Conservation (phyloP, 37 sponge, comb jelly and placozoan genomes). For the Petrosia ficiformis region DNA sequence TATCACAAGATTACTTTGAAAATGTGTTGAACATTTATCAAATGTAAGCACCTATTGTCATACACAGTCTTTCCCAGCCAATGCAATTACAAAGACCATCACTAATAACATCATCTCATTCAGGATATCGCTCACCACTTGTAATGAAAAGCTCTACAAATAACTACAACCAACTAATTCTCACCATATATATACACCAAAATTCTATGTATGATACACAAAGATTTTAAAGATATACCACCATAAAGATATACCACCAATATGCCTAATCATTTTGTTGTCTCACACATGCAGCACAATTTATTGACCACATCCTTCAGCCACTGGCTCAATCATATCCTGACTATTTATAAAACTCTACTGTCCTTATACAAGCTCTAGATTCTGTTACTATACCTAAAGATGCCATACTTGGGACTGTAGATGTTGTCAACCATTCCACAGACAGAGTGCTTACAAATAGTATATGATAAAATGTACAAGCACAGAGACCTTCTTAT, state of each 20-base stretch:
- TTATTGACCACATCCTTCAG: conserved; percentile 31
- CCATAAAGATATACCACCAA: conserved; percentile 27
- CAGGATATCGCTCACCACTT: too few species aligned
- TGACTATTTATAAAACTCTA: conserved; percentile 27
- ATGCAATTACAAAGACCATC: too few species aligned
- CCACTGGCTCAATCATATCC: conserved; percentile 28
- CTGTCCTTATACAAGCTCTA: not conserved
- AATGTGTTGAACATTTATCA: too few species aligned
- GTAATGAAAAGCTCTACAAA: too few species aligned
- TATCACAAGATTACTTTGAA: too few species aligned
- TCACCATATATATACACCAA: too few species aligned
- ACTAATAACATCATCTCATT: too few species aligned
- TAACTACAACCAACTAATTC: too few species aligned
- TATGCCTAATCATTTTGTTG: conserved; percentile 20
- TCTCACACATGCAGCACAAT: conserved; percentile 7
- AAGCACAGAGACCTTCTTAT: conserved; percentile 9
- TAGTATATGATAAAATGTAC: conserved; percentile 13
- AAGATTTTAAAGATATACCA: conserved; percentile 11
- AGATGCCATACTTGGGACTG: conserved; percentile 21
- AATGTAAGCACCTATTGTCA: too few species aligned
- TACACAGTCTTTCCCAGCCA: too few species aligned
- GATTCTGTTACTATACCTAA: conserved; percentile 15
- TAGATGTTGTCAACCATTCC: conserved; percentile 31
- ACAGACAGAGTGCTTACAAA: conserved; percentile 22
- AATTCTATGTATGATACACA: too few species aligned